Conservation (phyloP, 2,797 vertebrate genomes). For the Gallinago nigripennis region DNA sequence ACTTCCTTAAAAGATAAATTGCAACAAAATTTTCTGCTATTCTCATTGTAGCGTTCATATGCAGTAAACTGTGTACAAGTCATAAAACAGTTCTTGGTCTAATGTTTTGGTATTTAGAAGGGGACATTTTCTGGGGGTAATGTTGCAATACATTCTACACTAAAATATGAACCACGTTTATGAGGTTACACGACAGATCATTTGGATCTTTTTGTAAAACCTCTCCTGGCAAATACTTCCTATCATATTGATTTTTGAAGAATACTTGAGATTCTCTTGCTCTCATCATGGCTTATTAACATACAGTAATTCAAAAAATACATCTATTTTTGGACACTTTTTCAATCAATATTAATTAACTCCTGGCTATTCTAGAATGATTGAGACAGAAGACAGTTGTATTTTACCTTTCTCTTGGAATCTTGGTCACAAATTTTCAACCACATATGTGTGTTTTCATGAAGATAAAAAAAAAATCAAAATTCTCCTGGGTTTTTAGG, state of each 20-base stretch:
- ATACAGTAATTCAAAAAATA: conserved; percentile 40
- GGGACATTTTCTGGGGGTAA: conserved; percentile 7
- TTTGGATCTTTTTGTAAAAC: conserved; percentile 17
- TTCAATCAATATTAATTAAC: conserved; percentile 37
- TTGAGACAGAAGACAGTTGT: neutral
- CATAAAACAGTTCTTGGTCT: conserved; percentile 19
- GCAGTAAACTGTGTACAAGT: neutral
- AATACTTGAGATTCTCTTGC: neutral
- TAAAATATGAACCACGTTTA: conserved; percentile 27
- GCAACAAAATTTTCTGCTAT: conserved; percentile 6
- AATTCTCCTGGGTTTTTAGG: neutral
- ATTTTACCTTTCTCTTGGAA: neutral
- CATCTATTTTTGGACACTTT: neutral
- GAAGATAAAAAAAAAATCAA: neutral
- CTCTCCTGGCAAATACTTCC: conserved; percentile 4
- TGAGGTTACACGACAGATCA: conserved; percentile 3
- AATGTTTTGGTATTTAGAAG: conserved; percentile 51
- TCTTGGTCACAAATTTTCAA: neutral
- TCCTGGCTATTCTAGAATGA: neutral
- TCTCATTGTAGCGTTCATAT: neutral
- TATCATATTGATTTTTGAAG: conserved; percentile 43
- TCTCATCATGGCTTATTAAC: conserved; percentile 35
- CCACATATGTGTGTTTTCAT: neutral
- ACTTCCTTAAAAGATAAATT: conserved; percentile 21
- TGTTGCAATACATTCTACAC: neutral